Conservation (phyloP, 2,888 invertebrate genomes). For the Artemia sinica region DNA sequence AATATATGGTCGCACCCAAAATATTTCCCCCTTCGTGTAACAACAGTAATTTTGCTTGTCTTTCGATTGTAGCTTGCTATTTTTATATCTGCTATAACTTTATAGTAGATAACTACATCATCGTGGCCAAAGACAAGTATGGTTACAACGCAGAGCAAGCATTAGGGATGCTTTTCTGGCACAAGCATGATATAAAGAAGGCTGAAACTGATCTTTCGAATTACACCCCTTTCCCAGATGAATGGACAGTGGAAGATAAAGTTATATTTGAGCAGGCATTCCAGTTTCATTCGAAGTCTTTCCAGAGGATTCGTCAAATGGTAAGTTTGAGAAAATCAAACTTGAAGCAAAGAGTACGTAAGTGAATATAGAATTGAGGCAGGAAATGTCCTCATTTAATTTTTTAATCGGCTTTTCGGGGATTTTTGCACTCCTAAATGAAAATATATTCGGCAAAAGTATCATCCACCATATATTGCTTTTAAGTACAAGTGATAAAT, state of each 20-base stretch:
- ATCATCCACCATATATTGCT: too few relatives aligned
- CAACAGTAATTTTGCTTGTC: not conserved
- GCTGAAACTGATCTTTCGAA: conserved; percentile 85
- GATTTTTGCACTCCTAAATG: too few relatives aligned
- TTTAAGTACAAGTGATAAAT: too few relatives aligned
- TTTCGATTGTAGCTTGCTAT: conserved; percentile 4
- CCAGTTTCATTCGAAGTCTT: conserved; percentile 93
- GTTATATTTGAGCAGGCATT: conserved; percentile 95
- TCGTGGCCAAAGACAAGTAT: conserved; percentile 86
- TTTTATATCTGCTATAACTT: conserved; percentile 25
- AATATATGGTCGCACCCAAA: conserved; percentile 18
- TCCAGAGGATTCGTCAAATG: conserved; percentile 92
- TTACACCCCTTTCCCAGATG: conserved; percentile 92
- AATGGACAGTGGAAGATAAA: conserved; percentile 96
- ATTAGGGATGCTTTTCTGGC: conserved; percentile 93
- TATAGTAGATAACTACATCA: conserved; percentile 86
- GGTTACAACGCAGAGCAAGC: conserved; percentile 95
- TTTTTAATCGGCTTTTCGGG: conserved; percentile 15
- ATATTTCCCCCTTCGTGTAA: not conserved
- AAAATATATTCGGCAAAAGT: too few relatives aligned
- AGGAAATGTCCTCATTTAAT: not conserved
- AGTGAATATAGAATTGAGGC: not conserved
- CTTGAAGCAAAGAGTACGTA: not conserved
- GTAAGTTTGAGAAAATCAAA: conserved; percentile 37
- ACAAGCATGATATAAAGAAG: conserved; percentile 81